Conservation (phyloP, 2,113 vertebrate genomes). For the Chaenogobius annularis region DNA sequence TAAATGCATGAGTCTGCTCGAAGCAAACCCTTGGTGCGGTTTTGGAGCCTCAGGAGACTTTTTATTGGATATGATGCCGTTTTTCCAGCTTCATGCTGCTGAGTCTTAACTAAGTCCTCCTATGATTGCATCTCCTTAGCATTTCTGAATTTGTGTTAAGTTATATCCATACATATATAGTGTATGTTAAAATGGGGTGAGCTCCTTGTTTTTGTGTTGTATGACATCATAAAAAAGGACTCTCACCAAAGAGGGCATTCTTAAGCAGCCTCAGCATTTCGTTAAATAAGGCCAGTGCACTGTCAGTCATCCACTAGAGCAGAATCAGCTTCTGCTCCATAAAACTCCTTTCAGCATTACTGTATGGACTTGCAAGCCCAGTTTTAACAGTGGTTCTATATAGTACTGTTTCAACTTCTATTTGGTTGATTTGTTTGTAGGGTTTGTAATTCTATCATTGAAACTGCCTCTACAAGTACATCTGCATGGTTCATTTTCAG, state of each 20-base stretch:
- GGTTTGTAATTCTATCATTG: no score
- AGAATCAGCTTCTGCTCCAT: slow-evolving; percentile 50
- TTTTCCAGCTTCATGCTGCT: slow-evolving; percentile 33
- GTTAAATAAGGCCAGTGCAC: background rate
- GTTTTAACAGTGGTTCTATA: background rate
- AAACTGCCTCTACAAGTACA: no score
- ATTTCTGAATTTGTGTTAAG: background rate
- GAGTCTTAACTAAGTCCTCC: slow-evolving; percentile 18
- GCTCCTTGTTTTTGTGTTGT: background rate
- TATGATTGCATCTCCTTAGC: background rate
- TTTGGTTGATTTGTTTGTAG: background rate
- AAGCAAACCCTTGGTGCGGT: slow-evolving; percentile 16
- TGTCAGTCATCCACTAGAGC: slow-evolving; percentile 10
- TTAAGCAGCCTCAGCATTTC: slow-evolving; percentile 2
- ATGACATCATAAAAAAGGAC: background rate
- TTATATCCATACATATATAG: background rate
- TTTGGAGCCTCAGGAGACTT: slow-evolving; percentile 11
- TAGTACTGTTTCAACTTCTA: background rate
- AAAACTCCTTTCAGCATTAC: slow-evolving; percentile 48
- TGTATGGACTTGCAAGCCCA: slow-evolving; percentile 16
- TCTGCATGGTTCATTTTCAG: slow-evolving; percentile 10
- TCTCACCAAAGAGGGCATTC: background rate
- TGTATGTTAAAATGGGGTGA: background rate
- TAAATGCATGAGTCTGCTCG: slow-evolving; percentile 29
- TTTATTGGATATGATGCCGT: slow-evolving; percentile 19